These are phyloP conservation scores for Sciurus niger DNA, from an alignment of 2,113 vertebrate genomes.

Conservation along the genomic window DNA sequence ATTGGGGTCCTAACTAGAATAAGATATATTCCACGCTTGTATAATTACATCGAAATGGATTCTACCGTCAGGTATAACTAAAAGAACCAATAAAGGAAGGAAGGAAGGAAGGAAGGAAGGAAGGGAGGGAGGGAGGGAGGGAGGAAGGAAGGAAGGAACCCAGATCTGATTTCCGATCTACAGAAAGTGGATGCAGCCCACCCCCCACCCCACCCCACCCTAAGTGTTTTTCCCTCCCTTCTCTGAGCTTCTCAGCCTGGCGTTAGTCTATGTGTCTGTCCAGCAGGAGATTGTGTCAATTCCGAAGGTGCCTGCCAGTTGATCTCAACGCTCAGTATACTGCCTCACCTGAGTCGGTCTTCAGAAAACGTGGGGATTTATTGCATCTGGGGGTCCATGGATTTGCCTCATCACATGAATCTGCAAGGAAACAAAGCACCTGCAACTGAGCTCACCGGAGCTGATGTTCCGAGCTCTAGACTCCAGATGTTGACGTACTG, in stretches of 20 bases:
- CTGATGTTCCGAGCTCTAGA: not conserved
- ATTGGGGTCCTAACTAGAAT: too few relatives aligned
- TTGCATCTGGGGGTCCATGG: not conserved
- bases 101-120: too few relatives aligned
- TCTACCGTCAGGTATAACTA: too few relatives aligned
- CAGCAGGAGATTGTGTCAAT: not conserved
- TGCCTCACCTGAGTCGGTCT: not conserved
- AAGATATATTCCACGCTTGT: too few relatives aligned
- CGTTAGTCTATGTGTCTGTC: not conserved
- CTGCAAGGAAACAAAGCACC: too few relatives aligned
- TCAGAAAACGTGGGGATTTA: not conserved
- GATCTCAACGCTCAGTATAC: not conserved
- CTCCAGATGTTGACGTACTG: not conserved
- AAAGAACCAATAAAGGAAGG: too few relatives aligned
- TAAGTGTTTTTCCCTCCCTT: not conserved
- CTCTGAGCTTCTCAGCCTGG: not conserved
- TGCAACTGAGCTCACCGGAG: not conserved
- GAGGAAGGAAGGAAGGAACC: too few relatives aligned
- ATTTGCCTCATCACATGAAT: not conserved
- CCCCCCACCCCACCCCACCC: too few relatives aligned
- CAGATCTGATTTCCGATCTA: not conserved
- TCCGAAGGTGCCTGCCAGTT: not conserved
- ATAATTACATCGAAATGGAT: too few relatives aligned
- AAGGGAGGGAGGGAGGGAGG: fast-evolving
- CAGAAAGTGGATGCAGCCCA: not conserved